phyloP scores from a whole-genome alignment of 2,113 vertebrate species.

The Eolophus roseicapilla region DNA sequence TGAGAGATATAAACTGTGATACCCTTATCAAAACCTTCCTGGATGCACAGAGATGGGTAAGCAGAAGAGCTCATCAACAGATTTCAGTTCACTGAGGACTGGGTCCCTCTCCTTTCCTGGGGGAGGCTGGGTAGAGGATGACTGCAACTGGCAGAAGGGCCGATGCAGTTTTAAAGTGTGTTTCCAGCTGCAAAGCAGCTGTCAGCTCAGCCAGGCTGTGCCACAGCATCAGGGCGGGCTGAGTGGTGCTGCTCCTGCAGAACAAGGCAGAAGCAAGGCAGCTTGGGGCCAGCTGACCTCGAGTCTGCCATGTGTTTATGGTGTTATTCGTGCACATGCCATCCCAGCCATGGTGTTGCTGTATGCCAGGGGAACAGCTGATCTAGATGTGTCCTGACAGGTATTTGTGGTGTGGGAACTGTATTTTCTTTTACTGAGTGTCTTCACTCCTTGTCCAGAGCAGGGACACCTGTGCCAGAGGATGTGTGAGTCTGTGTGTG shows the following conservation, averaged over 20 bases:
- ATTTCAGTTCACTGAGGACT: neutral
- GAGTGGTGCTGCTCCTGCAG: neutral
- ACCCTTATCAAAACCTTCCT: neutral
- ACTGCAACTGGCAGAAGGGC: neutral
- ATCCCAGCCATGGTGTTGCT: neutral
- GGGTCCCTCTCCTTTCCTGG: neutral
- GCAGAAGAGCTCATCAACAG: neutral
- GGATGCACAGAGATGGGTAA: neutral
- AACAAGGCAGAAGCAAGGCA: neutral
- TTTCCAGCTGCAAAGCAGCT: neutral
- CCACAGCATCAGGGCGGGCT: neutral
- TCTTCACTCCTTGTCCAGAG: neutral
- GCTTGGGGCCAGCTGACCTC: neutral
- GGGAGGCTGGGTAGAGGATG: neutral
- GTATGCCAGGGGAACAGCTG: no score
- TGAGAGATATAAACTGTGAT: neutral
- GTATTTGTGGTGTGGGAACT: neutral
- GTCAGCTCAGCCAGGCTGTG: neutral
- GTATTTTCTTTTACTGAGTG: neutral
- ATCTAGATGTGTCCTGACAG: neutral
- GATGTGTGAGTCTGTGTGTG: neutral
- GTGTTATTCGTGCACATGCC: neutral
- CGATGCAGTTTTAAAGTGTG: accelerated
- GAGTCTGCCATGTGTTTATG: accelerated
- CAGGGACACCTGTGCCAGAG: neutral